phyloP scores from a whole-genome alignment of 2,113 vertebrate species.

The Colinus virginianus region DNA sequence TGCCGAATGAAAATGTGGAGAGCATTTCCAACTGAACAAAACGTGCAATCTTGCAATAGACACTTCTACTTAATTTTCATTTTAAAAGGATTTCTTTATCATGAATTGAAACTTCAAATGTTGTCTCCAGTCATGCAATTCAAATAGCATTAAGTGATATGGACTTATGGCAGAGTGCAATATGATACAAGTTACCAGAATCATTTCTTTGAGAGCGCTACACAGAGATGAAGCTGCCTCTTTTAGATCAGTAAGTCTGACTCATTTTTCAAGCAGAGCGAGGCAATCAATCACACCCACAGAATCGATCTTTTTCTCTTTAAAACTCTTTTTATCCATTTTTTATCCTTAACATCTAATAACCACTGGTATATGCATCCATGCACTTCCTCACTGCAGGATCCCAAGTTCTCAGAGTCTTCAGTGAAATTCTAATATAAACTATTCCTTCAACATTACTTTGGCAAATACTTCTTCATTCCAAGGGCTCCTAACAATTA shows the following conservation, averaged over 20 bases:
- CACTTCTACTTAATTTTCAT: neutral
- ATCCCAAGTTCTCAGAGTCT: neutral
- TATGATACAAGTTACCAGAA: neutral
- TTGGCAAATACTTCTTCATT: neutral
- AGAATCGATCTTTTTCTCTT: neutral
- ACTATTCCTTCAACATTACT: neutral
- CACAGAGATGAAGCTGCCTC: neutral
- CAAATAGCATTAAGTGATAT: neutral
- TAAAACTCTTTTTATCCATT: neutral
- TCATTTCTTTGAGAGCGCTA: neutral
- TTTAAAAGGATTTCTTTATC: neutral
- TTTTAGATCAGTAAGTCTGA: neutral
- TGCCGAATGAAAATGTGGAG: neutral
- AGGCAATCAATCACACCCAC: neutral
- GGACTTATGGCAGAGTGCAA: neutral
- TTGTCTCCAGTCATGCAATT: constrained; percentile 11
- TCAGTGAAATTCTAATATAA: neutral
- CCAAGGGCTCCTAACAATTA: neutral
- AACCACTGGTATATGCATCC: neutral
- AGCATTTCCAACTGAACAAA: neutral
- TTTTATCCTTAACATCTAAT: constrained; percentile 21
- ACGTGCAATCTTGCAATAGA: neutral
- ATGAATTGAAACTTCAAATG: neutral
- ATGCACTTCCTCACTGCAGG: neutral
- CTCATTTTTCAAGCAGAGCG: constrained; percentile 8